Percentiles rank a stretch among this genome's conserved stretches.
Evolutionary conservation across 1,140 invertebrate genomes (phyloP).

Genomic region (Hylyphantes graminicola): DNA sequence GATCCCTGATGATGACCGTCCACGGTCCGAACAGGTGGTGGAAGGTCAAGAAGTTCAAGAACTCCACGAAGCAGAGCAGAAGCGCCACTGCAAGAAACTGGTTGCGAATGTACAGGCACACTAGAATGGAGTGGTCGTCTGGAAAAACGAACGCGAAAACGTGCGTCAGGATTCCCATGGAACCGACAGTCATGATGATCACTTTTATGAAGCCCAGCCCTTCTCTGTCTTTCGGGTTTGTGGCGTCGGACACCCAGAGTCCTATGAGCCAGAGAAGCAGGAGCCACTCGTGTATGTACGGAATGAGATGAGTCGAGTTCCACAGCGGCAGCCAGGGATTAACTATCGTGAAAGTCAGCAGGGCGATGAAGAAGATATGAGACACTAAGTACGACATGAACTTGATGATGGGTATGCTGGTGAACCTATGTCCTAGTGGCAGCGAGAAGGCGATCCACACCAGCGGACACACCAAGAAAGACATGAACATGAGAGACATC

Average conservation of each 20-base stretch:
- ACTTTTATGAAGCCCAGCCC: constrained; percentile 91
- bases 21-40: constrained; percentile 99
- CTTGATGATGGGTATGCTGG: constrained; percentile 92
- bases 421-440: constrained; percentile 93
- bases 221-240: constrained; percentile 94
- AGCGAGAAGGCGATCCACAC: constrained; percentile 97
- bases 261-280: constrained; percentile 96
- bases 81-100: constrained; percentile 95
- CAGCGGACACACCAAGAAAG: constrained; percentile 92
- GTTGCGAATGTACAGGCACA: constrained; percentile 86
- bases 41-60: constrained; percentile 96
- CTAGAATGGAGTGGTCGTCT: constrained; percentile 63
- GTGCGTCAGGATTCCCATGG: constrained; percentile 91
- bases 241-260: constrained; percentile 93
- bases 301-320: constrained; percentile 68
- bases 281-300: constrained; percentile 96
- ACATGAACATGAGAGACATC: constrained; percentile 89
- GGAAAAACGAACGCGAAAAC: constrained; percentile 77
- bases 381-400: constrained; percentile 99
- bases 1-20: constrained; percentile 77
- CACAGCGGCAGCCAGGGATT: constrained; percentile 77
- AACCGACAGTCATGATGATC: constrained; percentile 90
- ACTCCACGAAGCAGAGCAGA: constrained; percentile 94
- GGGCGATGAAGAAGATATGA: constrained; percentile 95
- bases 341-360: constrained; percentile 90